Evolutionary conservation across 2,797 vertebrate genomes (phyloP), one percentile per base, ranked within the genome.

Genomic region (Neosilurus hyrtlii): DNA sequence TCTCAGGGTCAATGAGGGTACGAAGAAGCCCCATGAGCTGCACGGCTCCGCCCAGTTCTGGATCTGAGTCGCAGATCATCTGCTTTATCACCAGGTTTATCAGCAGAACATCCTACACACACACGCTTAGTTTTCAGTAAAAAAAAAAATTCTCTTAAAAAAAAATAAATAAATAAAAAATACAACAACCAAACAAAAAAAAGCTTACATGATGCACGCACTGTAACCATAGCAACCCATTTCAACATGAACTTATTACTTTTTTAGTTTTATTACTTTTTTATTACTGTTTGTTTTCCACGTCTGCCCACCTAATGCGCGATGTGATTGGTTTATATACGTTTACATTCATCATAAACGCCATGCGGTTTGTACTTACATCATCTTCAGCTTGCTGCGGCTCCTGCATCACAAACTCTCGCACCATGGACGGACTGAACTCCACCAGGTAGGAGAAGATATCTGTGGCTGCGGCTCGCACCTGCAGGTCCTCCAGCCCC

Each of bases 401-500:
- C 88, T 99, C 98, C 91, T 99, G 98, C 97, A 99, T 99, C 87
- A 99, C 96, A 94, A 99, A 99, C 91, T 99, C 98, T 82, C 97
- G 92, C 85, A 99, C 98, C 98, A 99, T 98, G 82, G 98, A 99
- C 88, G 98, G 98, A 92, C 98, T 99, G 93, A 99, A 99, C 90
- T 99, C 98, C 93, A 99, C 98, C 90, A 99, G 95, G 93, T 99
- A 99, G 83, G 98, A 99, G 94, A 99, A 99, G 93, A 99, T 99
- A 93, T 99, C 98, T 84, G 96, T 99, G 86, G 98, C 98, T 89
- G 98, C 98, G 85, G 96, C 96, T 91, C 97, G 95, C 90, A 99
- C 98, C 93, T 98, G 98, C 88, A 98, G 91, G 92, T 99, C 98
- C 87, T 99, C 97, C 97, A 99, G 98, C 82, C 97, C 98, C 97